Evolutionary conservation across 2,888 invertebrate genomes (phyloP).

Genomic region (Liodrosophila aerea): DNA sequence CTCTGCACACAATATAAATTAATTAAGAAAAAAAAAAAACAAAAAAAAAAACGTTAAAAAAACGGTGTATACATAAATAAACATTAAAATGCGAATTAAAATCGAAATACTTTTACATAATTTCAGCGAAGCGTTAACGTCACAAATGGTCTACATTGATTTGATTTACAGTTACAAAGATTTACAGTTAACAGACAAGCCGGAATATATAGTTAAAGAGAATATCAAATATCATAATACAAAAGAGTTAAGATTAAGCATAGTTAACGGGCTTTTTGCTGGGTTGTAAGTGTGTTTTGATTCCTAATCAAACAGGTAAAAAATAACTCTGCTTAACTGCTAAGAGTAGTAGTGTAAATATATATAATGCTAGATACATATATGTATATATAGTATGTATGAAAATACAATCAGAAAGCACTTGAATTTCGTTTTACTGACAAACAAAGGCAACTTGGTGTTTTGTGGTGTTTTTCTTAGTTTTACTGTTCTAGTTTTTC

Average conservation of each 20-base stretch:
- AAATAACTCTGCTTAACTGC: constrained; percentile 9
- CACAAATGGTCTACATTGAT: no score
- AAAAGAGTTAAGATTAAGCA: not conserved
- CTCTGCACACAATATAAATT: constrained; percentile 5
- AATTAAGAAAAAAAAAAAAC: constrained; percentile 13
- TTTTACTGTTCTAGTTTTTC: constrained; percentile 2
- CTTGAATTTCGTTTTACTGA: constrained; percentile 63
- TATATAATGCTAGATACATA: constrained; percentile 28
- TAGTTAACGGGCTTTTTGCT: not conserved
- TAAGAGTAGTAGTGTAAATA: constrained; percentile 28
- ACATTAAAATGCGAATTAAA: constrained; percentile 32
- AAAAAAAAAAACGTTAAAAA: no score
- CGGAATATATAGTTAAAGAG: constrained; percentile 10
- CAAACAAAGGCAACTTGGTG: constrained; percentile 77
- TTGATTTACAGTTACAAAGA: no score
- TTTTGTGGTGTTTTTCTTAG: constrained; percentile 38
- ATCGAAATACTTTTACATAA: constrained; percentile 61
- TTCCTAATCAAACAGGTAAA: constrained; percentile 21
- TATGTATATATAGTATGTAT: not conserved
- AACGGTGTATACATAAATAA: constrained; percentile 5
- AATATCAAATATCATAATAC: not conserved
- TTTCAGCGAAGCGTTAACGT: constrained; percentile 47
- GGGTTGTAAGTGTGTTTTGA: no score
- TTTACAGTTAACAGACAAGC: no score
- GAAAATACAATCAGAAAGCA: constrained; percentile 69